Base-by-base conservation (phyloP, 1,140 invertebrate species). In the Zophobas morio region DNA sequence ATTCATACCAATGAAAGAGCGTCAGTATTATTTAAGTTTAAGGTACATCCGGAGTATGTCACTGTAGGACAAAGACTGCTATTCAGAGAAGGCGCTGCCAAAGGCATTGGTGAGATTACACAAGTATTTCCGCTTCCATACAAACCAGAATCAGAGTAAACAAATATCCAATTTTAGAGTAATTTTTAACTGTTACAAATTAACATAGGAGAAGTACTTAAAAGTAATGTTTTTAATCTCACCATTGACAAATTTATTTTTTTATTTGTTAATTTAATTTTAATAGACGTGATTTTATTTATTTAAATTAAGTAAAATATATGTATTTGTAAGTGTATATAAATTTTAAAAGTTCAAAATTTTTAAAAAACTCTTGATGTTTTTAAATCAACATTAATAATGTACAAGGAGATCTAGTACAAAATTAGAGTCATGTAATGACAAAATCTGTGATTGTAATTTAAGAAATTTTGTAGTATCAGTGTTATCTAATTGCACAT, bases 11-110 rank as follows among this genome's bases (percentile, higher is more conserved):
- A 97, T 84, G 94, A 98, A 80, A 92, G 90, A 1, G 96, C 95
- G 6, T 93, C 93, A 0, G 96, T 98, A 0, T 87, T 96, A 78
- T 98, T 99, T 87, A 90, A 93, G 60, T 99, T 99, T 87, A 90
- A 95, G 60, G 91, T 93, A 70, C 93, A 96, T 85, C 96, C 97
- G 0, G 98, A 99, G 87, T 97, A 95, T 87, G 90, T 99, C n/a
- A 90, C 92, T n/a, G 91, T 93, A 0, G 97, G 96, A 0, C 91
- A 96, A 84, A 86, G 94, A 33, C 87, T 99, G 2, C 88, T 99
- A 1, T 96, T 99, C 84, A 90, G 97, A 39, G 96, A 98, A 79
- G 96, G 96, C 1, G 89, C 90, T 74, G 95, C 95, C 46, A 96
- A 96, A 88, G 94, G 96, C 33, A 96, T 98, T 83, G 98, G 98